Conservation (phyloP, 1,140 invertebrate species). For the Cherax quadricarinatus region DNA sequence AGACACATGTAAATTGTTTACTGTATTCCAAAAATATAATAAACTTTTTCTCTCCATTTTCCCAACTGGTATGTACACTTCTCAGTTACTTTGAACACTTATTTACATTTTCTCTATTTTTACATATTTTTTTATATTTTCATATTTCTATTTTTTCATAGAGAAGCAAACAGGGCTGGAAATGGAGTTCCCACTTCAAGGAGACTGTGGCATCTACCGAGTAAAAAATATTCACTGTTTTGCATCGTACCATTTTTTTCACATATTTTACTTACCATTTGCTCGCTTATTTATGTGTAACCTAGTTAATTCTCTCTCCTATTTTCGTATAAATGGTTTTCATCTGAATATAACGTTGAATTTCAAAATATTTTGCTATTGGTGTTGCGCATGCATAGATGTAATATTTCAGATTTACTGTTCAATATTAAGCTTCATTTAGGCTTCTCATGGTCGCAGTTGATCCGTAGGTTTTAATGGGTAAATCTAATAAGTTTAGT, state of each 20-base stretch:
- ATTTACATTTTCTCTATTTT: slow-evolving; percentile 57
- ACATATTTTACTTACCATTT: slow-evolving; percentile 67
- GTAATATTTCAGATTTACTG: slow-evolving; percentile 54
- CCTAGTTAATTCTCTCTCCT: slow-evolving; percentile 62
- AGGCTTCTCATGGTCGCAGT: slow-evolving; percentile 63
- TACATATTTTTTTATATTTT: slow-evolving; percentile 68
- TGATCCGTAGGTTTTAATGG: slow-evolving; percentile 31
- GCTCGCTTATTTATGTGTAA: slow-evolving; percentile 67
- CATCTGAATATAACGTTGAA: slow-evolving; percentile 62
- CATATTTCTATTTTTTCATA: slow-evolving; percentile 72
- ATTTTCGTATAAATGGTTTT: slow-evolving; percentile 60
- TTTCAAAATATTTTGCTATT: slow-evolving; percentile 67
- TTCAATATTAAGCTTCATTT: slow-evolving; percentile 56
- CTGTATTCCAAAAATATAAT: background rate
- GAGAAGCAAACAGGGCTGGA: slow-evolving; percentile 70
- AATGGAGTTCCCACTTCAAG: slow-evolving; percentile 70
- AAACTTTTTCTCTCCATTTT: slow-evolving; percentile 43
- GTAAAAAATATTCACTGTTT: slow-evolving; percentile 71
- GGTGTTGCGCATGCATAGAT: slow-evolving; percentile 68
- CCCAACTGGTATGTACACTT: slow-evolving; percentile 35
- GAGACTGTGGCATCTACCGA: slow-evolving; percentile 69
- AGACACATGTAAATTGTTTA: no score
- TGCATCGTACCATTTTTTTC: slow-evolving; percentile 68
- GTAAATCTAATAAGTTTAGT: background rate
- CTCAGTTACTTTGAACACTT: slow-evolving; percentile 51